Conservation (phyloP, 2,797 vertebrate genomes). For the Acanthopagrus latus region DNA sequence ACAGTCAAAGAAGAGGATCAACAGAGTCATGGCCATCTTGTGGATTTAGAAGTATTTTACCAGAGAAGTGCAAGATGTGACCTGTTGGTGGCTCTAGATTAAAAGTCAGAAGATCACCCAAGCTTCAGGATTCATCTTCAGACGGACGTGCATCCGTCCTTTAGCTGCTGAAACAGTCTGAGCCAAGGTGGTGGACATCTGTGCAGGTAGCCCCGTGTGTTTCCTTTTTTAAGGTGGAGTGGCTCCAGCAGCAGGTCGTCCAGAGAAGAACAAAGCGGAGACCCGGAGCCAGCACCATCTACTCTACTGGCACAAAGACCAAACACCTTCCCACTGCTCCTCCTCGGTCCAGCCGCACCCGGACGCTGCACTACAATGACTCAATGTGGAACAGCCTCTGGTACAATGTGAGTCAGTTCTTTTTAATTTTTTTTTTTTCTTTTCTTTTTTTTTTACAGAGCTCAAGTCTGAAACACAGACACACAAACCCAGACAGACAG, state of each 20-base stretch:
- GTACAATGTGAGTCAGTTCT: conserved; percentile 90
- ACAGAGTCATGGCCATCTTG: background rate
- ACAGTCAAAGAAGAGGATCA: too few species aligned
- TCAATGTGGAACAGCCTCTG: conserved; percentile 92
- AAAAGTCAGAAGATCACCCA: background rate
- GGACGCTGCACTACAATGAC: conserved; percentile 86
- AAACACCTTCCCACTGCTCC: conserved; percentile 17
- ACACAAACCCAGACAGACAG: conserved; percentile 51
- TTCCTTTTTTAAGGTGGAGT: conserved; percentile 90
- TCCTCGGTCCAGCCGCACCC: conserved; percentile 48
- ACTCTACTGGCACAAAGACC: conserved; percentile 42
- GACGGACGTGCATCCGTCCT: background rate
- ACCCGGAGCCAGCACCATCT: conserved; percentile 75
- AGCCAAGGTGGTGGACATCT: background rate
- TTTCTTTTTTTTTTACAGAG: conserved; percentile 34
- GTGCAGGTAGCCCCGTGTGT: conserved; percentile 11
- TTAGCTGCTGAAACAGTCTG: background rate
- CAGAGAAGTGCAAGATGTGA: background rate
- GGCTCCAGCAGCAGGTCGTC: conserved; percentile 95
- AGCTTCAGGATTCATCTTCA: background rate
- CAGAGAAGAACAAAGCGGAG: conserved; percentile 90
- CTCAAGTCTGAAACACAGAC: conserved; percentile 53
- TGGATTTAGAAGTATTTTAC: background rate
- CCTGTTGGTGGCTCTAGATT: background rate
- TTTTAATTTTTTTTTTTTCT: conserved; percentile 19